Evolutionary conservation across 2,797 vertebrate species (phyloP).

Genomic region (Epinephelus awoara): DNA sequence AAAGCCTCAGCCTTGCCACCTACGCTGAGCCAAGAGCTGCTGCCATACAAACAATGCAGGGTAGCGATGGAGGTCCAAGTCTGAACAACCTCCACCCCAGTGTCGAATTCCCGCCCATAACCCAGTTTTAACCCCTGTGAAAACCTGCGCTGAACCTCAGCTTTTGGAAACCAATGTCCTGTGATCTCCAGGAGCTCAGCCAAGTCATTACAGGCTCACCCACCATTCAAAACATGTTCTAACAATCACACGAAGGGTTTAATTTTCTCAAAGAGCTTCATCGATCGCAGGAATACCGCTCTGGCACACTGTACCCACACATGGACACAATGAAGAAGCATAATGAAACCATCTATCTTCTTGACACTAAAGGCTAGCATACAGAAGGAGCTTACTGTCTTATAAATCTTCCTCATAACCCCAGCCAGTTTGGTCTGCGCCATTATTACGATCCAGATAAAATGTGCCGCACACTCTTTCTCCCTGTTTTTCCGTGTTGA

Average conservation of each 20-base stretch:
- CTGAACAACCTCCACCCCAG: slow-evolving; percentile 14
- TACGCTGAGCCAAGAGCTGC: slow-evolving; percentile 12
- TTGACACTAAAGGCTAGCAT: slow-evolving; percentile 67
- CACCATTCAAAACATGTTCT: slow-evolving; percentile 41
- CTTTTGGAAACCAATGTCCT: slow-evolving; percentile 33
- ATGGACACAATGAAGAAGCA: slow-evolving; percentile 68
- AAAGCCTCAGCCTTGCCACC: slow-evolving; percentile 27
- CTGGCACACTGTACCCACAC: slow-evolving; percentile 59
- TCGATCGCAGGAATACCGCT: slow-evolving; percentile 31
- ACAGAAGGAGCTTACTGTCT: slow-evolving; percentile 74
- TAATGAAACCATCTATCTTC: slow-evolving; percentile 77
- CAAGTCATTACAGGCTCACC: slow-evolving; percentile 32
- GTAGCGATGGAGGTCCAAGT: slow-evolving; percentile 17
- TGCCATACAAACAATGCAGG: slow-evolving; percentile 20
- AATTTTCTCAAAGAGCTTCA: slow-evolving; percentile 46
- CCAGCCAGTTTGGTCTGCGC: slow-evolving; percentile 39
- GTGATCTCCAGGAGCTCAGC: background rate
- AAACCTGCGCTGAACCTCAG: slow-evolving; percentile 16
- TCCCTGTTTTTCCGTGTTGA: slow-evolving; percentile 44
- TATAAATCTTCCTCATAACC: slow-evolving; percentile 70
- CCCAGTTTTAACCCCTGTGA: slow-evolving; percentile 25
- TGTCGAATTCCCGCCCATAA: slow-evolving; percentile 18
- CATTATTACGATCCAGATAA: slow-evolving; percentile 48
- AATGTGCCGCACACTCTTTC: slow-evolving; percentile 34
- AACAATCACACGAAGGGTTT: slow-evolving; percentile 53